Conservation (phyloP, 1,140 invertebrate species). For the Bombus cullumanus region DNA sequence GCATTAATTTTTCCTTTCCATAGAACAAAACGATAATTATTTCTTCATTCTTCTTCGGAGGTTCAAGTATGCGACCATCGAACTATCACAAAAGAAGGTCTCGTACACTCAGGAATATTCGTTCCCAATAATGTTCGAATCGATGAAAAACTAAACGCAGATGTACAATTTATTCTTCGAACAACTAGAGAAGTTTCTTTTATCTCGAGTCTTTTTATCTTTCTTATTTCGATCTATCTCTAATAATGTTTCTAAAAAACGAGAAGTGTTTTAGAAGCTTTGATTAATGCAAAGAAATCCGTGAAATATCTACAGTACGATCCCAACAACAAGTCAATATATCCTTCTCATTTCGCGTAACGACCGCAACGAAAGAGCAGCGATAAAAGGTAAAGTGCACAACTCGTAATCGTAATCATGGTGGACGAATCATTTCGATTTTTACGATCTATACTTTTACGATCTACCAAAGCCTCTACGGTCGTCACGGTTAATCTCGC, state of each 20-base stretch:
- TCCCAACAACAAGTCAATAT: neutral
- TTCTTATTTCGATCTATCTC: too few species aligned
- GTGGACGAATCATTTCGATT: neutral
- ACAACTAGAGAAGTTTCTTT: too few species aligned
- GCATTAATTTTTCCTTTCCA: neutral
- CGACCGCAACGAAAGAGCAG: neutral
- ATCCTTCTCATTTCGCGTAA: neutral
- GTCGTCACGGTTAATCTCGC: constrained; percentile 40
- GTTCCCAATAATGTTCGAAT: neutral
- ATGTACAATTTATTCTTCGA: too few species aligned
- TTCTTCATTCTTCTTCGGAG: neutral
- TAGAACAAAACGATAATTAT: neutral
- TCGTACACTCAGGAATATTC: neutral
- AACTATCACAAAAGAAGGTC: neutral
- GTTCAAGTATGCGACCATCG: too few species aligned
- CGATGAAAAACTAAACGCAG: too few species aligned
- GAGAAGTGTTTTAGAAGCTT: neutral
- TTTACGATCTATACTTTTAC: constrained; percentile 21
- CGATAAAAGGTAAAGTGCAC: constrained; percentile 4
- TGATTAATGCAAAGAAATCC: neutral
- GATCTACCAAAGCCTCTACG: constrained; percentile 1
- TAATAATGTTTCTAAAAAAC: neutral
- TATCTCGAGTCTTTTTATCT: too few species aligned
- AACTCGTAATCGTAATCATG: constrained; percentile 1
- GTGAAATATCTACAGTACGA: neutral